Conservation (phyloP, 2,797 vertebrate genomes). For the Clarias pachynema region DNA sequence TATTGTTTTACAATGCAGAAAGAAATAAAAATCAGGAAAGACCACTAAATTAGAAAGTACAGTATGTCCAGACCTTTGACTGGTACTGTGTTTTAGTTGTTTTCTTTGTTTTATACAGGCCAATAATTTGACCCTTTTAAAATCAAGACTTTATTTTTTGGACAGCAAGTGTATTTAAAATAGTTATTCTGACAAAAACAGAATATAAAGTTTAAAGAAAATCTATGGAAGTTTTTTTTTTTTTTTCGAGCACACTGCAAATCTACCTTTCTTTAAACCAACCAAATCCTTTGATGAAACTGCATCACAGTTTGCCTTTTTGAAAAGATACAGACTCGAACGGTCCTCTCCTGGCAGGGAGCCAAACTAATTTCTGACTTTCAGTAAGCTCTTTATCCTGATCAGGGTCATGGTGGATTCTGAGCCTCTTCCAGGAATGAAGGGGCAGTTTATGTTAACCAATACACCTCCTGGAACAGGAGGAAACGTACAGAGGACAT, state of each 20-base stretch:
- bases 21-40: too few relatives aligned
- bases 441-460: background rate
- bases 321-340: background rate
- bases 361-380: background rate
- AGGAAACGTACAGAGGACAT: background rate
- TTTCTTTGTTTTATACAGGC: too few relatives aligned
- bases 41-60: too few relatives aligned
- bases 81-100: too few relatives aligned
- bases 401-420: background rate
- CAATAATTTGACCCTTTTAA: too few relatives aligned
- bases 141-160: too few relatives aligned
- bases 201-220: background rate
- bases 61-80: too few relatives aligned
- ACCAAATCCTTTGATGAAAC: background rate
- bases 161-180: background rate
- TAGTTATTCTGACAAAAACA: background rate
- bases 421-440: background rate
- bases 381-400: conserved; percentile 4
- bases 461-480: background rate
- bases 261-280: background rate
- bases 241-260: background rate
- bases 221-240: background rate
- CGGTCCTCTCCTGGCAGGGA: background rate
- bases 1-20: too few relatives aligned
- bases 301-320: background rate